These are phyloP conservation scores for Cirrhinus molitorella DNA, from an alignment of 2,797 vertebrate species.

Conservation along the genomic window DNA sequence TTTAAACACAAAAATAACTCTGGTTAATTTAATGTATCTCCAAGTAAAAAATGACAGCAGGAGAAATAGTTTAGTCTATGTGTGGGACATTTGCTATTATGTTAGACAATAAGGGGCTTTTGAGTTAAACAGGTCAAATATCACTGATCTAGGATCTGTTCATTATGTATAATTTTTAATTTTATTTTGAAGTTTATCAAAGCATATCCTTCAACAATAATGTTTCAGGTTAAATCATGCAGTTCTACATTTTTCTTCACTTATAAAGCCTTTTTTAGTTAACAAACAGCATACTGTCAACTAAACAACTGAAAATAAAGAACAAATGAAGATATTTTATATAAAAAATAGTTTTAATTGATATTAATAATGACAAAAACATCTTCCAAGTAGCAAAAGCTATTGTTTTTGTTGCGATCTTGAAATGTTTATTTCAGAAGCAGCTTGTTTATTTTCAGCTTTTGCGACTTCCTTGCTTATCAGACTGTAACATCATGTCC, in stretches of 20 bases:
- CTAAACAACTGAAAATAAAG: not conserved
- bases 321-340: not conserved
- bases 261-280: not conserved
- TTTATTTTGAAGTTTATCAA: not conserved
- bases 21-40: no score
- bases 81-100: no score
- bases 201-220: not conserved
- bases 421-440: conserved; percentile 32
- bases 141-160: not conserved
- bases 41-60: no score
- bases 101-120: no score
- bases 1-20: no score
- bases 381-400: not conserved
- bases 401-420: not conserved
- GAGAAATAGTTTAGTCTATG: no score
- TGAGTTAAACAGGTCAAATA: not conserved
- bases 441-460: conserved; percentile 4
- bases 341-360: not conserved
- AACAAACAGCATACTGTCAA: not conserved
- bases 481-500: conserved; percentile 14
- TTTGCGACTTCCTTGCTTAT: conserved; percentile 36
- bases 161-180: not conserved
- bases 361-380: not conserved
- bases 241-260: not conserved
- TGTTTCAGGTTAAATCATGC: not conserved